Evolutionary conservation across 2,113 vertebrate genomes (phyloP).

Genomic region (Callipepla squamata): DNA sequence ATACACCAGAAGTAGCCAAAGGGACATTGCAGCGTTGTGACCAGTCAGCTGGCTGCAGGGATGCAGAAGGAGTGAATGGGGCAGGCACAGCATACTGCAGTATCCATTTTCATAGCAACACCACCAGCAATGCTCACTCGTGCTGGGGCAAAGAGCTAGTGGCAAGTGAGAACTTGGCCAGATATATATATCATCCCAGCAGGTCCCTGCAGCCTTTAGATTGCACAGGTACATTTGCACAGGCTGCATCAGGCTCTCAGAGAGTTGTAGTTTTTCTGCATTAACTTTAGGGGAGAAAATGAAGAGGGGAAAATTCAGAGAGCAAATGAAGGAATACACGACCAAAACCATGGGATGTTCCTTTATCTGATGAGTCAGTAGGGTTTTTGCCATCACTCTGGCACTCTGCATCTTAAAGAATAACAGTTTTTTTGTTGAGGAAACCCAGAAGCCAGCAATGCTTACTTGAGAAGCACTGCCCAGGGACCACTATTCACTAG

Average conservation of each 20-base stretch:
- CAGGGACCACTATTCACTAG: background rate
- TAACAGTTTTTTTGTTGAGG: conserved; percentile 21
- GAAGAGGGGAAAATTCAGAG: background rate
- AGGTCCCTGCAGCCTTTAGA: background rate
- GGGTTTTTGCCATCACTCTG: background rate
- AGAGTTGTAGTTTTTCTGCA: background rate
- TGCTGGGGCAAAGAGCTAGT: background rate
- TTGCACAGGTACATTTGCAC: background rate
- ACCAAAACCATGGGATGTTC: background rate
- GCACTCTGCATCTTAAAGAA: background rate
- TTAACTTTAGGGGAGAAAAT: background rate
- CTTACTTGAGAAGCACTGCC: background rate
- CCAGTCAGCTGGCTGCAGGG: background rate
- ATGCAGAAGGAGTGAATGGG: background rate
- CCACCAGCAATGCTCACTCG: background rate
- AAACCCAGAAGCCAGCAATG: conserved; percentile 45
- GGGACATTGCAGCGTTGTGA: background rate
- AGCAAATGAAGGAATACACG: background rate
- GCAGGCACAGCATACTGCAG: background rate
- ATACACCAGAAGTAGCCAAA: background rate
- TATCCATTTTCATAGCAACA: background rate
- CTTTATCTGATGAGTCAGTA: background rate
- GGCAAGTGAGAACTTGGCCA: background rate
- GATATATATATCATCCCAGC: accelerated
- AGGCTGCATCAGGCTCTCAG: background rate